phyloP scores from a whole-genome alignment of 2,113 vertebrate species.

The Gasterosteus aculeatus region DNA sequence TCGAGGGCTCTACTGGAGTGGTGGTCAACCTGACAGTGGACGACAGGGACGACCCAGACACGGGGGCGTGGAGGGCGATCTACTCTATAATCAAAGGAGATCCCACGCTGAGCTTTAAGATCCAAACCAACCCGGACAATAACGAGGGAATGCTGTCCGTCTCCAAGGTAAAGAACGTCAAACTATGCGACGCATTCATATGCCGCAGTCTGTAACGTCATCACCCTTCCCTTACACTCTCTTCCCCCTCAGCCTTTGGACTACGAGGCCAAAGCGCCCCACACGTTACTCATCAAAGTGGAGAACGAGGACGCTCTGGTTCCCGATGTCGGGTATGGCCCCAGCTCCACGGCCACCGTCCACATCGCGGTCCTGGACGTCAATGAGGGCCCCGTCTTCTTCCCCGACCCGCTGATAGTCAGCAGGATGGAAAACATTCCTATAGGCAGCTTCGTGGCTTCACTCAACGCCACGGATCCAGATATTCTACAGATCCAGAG shows the following conservation, averaged over 20 bases:
- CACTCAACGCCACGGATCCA: conserved; percentile 92
- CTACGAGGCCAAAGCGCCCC: conserved; percentile 88
- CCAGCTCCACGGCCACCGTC: conserved; percentile 94
- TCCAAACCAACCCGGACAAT: conserved; percentile 93
- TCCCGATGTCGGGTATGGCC: conserved; percentile 87
- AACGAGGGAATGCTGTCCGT: conserved; percentile 98
- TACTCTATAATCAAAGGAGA: conserved; percentile 97
- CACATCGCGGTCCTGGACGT: conserved; percentile 90
- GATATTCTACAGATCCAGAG: conserved; percentile 91
- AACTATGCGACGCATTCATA: not conserved
- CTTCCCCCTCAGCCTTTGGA: conserved; percentile 85
- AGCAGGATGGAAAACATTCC: conserved; percentile 89
- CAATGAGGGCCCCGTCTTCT: conserved; percentile 94
- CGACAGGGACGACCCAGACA: conserved; percentile 91
- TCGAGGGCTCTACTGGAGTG: conserved; percentile 90
- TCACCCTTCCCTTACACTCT: not conserved
- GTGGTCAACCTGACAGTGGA: conserved; percentile 94
- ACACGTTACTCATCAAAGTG: conserved; percentile 93
- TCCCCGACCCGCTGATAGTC: conserved; percentile 91
- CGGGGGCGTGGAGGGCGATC: conserved; percentile 90
- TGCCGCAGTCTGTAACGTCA: fast-evolving
- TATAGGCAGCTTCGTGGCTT: conserved; percentile 88
- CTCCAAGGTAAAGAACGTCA: conserved; percentile 85
- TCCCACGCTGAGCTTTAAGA: conserved; percentile 90
- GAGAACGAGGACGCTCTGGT: conserved; percentile 95